Conservation (phyloP, 2,888 invertebrate species). For the Agrypnus murinus region DNA sequence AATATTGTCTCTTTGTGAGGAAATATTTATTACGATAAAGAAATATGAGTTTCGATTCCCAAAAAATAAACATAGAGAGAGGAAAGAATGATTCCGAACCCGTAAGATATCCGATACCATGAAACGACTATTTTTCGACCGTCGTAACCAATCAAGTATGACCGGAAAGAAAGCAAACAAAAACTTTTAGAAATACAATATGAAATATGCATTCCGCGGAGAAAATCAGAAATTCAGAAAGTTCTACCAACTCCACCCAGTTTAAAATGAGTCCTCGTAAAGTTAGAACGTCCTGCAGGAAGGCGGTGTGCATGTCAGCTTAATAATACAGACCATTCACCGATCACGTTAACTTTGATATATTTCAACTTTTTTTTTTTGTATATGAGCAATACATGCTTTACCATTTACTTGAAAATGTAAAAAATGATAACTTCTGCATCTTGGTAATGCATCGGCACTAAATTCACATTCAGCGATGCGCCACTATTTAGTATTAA, state of each 20-base stretch:
- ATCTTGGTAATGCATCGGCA: background rate
- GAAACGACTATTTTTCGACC: slow-evolving; percentile 21
- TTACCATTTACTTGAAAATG: background rate
- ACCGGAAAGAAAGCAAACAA: slow-evolving; percentile 43
- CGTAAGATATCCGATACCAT: slow-evolving; percentile 5
- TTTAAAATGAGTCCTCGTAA: slow-evolving; percentile 51
- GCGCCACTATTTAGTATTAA: background rate
- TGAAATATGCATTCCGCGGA: slow-evolving; percentile 54
- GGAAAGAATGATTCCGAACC: slow-evolving; percentile 1
- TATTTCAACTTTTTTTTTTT: slow-evolving; percentile 14
- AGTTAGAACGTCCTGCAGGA: slow-evolving; percentile 50
- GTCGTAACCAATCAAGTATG: slow-evolving; percentile 37
- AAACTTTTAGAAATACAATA: slow-evolving; percentile 47
- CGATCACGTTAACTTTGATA: slow-evolving; percentile 48
- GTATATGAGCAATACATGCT: background rate
- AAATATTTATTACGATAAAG: slow-evolving; percentile 36
- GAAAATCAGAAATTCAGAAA: slow-evolving; percentile 53
- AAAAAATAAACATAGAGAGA: no score
- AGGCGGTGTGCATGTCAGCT: slow-evolving; percentile 58
- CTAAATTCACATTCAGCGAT: background rate
- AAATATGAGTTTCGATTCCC: background rate
- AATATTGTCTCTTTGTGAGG: slow-evolving; percentile 57
- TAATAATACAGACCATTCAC: slow-evolving; percentile 55
- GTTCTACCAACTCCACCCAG: slow-evolving; percentile 55
- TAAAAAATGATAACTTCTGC: background rate